These are phyloP conservation scores for Gymnopithys bicolor DNA, from an alignment of 2,797 vertebrate genomes.

Conservation along the genomic window DNA sequence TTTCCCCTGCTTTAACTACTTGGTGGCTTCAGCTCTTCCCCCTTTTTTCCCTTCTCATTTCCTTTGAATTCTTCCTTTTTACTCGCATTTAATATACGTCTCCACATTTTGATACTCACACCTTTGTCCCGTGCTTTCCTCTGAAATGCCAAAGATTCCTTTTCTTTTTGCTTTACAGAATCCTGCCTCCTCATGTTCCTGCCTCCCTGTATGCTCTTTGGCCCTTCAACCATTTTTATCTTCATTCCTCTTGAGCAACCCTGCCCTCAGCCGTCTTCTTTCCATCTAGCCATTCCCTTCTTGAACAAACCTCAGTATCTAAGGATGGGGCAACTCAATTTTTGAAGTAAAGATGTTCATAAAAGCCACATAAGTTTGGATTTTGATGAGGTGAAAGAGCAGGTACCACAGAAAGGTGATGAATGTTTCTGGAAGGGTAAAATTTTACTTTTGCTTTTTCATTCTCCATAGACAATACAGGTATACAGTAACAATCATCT, in stretches of 20 bases:
- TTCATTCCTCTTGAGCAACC: neutral
- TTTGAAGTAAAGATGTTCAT: conserved; percentile 9
- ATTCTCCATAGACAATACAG: neutral
- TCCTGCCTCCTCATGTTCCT: neutral
- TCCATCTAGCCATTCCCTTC: neutral
- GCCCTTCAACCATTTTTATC: neutral
- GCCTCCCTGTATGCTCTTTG: neutral
- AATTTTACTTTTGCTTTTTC: neutral
- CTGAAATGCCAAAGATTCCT: neutral
- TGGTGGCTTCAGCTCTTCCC: neutral
- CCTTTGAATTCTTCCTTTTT: neutral
- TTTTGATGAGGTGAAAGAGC: neutral
- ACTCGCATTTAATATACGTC: neutral
- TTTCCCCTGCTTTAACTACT: neutral
- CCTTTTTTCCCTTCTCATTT: neutral
- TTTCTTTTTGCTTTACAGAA: neutral
- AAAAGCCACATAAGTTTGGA: neutral
- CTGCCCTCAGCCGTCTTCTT: neutral
- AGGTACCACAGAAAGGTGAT: neutral
- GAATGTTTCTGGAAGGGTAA: neutral
- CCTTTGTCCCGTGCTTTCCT: neutral
- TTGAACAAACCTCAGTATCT: neutral
- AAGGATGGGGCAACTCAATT: neutral
- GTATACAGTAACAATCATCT: neutral
- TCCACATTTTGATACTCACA: neutral